A percentile compares a stretch with the other conserved stretches of the same genome.
Evolutionary conservation across 1,140 invertebrate genomes (phyloP).

Genomic region (Charaxes varanes): DNA sequence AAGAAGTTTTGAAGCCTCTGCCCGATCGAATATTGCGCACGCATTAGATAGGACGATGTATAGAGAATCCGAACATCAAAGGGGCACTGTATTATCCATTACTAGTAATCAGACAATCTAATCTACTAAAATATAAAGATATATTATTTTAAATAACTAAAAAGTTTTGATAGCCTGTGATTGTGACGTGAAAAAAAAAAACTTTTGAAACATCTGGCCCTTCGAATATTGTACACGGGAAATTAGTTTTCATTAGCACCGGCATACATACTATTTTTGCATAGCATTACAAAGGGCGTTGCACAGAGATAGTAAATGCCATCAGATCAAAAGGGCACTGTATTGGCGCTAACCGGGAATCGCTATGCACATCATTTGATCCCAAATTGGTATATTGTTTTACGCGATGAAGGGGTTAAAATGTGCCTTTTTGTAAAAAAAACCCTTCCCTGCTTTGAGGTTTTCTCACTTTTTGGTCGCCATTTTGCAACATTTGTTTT

Average conservation of each 20-base stretch:
- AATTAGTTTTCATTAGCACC: slow-evolving; percentile 11
- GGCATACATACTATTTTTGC: slow-evolving; percentile 9
- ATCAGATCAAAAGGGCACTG: slow-evolving; percentile 14
- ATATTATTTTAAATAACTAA: too few relatives aligned
- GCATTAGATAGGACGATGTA: too few relatives aligned
- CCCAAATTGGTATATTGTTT: slow-evolving; percentile 14
- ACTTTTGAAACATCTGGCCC: slow-evolving; percentile 1
- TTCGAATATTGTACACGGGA: slow-evolving; percentile 14
- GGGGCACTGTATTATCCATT: too few relatives aligned
- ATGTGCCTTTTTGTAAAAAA: not conserved
- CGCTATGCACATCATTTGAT: slow-evolving; percentile 9
- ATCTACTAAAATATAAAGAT: too few relatives aligned
- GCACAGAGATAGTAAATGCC: slow-evolving; percentile 1
- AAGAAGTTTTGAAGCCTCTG: not conserved
- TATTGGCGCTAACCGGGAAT: slow-evolving; percentile 8
- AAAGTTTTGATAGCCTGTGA: too few relatives aligned
- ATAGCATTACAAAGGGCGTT: not conserved
- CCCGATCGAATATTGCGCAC: slow-evolving; percentile 11
- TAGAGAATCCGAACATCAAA: too few relatives aligned
- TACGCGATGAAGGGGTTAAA: slow-evolving; percentile 1
- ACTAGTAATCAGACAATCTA: too few relatives aligned
- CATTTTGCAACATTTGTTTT: too few relatives aligned
- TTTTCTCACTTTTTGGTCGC: too few relatives aligned
- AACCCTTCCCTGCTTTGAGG: too few relatives aligned
- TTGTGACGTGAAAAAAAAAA: too few relatives aligned